These are phyloP conservation scores for Meloidogyne floridensis DNA, from an alignment of 1,140 invertebrate genomes.

Conservation along the genomic window DNA sequence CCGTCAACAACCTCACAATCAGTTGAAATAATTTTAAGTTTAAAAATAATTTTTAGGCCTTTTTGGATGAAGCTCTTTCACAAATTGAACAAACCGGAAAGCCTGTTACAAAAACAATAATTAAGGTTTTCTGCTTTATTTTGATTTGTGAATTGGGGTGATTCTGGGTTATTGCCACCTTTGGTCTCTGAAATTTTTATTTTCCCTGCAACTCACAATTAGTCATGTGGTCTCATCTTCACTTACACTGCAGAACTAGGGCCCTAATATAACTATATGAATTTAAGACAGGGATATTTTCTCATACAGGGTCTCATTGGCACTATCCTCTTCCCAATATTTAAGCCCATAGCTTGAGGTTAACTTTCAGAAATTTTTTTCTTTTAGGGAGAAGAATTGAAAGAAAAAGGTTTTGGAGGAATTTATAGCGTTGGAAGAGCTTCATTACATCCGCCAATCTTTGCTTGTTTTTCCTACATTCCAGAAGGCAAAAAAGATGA, in stretches of 20 bases:
- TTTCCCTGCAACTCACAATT: too few relatives aligned
- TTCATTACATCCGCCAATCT: constrained; percentile 76
- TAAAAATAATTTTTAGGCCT: constrained; percentile 33
- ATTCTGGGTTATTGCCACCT: too few relatives aligned
- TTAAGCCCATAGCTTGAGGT: neutral
- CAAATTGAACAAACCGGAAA: constrained; percentile 39
- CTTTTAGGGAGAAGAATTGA: constrained; percentile 57
- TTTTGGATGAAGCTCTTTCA: constrained; percentile 55
- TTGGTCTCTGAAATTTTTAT: too few relatives aligned
- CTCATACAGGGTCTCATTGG: too few relatives aligned
- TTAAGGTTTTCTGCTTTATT: constrained; percentile 34
- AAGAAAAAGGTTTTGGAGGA: constrained; percentile 67
- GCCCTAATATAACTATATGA: too few relatives aligned
- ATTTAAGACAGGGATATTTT: too few relatives aligned
- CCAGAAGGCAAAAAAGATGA: constrained; percentile 72
- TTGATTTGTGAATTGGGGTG: too few relatives aligned
- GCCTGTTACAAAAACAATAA: constrained; percentile 49
- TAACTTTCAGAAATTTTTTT: neutral
- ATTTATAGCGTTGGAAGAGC: constrained; percentile 85
- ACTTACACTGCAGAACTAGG: too few relatives aligned
- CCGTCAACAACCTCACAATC: too few relatives aligned
- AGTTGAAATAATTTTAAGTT: neutral
- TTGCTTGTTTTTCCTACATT: constrained; percentile 77
- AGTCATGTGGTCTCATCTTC: too few relatives aligned
- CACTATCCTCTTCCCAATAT: too few relatives aligned